These are phyloP conservation scores for Leptobrachium ailaonicum DNA, from an alignment of 2,113 vertebrate species.

Conservation along the genomic window DNA sequence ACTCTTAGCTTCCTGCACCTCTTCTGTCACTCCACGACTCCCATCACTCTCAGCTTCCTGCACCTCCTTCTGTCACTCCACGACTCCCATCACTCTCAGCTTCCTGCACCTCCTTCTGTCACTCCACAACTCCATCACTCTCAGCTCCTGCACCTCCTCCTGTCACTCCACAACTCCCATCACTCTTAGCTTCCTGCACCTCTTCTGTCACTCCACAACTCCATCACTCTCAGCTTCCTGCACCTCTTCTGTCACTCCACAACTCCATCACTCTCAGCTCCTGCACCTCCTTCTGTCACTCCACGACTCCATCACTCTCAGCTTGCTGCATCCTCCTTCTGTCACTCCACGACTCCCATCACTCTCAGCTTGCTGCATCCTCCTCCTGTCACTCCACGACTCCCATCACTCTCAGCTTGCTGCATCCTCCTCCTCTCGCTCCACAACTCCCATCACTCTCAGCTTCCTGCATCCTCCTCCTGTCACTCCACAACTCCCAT, in stretches of 20 bases:
- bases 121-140: neutral
- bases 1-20: too few species aligned
- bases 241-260: too few species aligned
- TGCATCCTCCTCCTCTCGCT: neutral
- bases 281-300: too few species aligned
- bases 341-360: too few species aligned
- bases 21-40: too few species aligned
- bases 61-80: too few species aligned
- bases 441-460: neutral
- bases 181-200: neutral
- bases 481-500: too few species aligned
- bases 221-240: slow-evolving; percentile 41
- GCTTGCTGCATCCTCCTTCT: neutral
- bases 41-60: too few species aligned
- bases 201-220: too few species aligned
- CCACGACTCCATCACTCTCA: slow-evolving; percentile 3
- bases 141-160: neutral
- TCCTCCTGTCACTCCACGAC: neutral
- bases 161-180: neutral
- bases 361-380: neutral
- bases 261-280: neutral
- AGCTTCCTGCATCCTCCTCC: neutral
- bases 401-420: too few species aligned
- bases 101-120: neutral
- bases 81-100: too few species aligned